Evolutionary conservation across 2,113 vertebrate genomes (phyloP), one percentile per base, ranked within the genome.

Genomic region (Perca fluviatilis): DNA sequence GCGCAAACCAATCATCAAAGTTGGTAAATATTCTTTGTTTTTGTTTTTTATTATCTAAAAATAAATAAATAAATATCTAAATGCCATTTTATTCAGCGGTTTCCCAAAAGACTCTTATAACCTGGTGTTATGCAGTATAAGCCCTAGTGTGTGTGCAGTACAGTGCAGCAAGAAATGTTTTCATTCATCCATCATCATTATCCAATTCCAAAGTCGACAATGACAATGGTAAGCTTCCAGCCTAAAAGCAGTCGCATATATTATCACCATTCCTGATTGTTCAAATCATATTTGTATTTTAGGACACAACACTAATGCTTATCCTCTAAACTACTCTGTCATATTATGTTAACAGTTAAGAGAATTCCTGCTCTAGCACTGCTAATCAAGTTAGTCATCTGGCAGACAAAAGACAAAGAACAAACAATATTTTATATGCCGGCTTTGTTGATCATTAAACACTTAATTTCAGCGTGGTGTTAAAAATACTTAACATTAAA

Each of bases 131-230:
- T 71, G 11, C n/a, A 14, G 7, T 14, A 27, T 13, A 0, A 25
- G 36, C 33, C 50, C 1, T 40, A 4, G 36, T 36, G 60, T 50
- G 40, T 27, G 49, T 33, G 21, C 15, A 51, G 4, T 30, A n/a
- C 63, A 30, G 47, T 30, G 46, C 57, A 69, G 51, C 53, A 81
- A 51, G 66, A 47, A 13, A 61, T 71, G 40, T 57, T 76, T 51
- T 61, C 69, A 73, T 79, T 49, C 30, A 67, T 66, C 60, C 49
- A 43, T 83, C 77, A 77, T 60, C 40, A 64, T 65, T 68, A 80
- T 36, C 30, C 49, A 80, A 46, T 76, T 81, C 62, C 33, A 53
- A 21, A n/a, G 61, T 36, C 36, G 46, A 71, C 13, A 2, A 5
- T n/a, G 58, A 58, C 54, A 30, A 21, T 51, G 23, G 14, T 11